These are phyloP conservation scores for Toxotes chatareus DNA, from an alignment of 2,113 vertebrate species.

Conservation along the genomic window DNA sequence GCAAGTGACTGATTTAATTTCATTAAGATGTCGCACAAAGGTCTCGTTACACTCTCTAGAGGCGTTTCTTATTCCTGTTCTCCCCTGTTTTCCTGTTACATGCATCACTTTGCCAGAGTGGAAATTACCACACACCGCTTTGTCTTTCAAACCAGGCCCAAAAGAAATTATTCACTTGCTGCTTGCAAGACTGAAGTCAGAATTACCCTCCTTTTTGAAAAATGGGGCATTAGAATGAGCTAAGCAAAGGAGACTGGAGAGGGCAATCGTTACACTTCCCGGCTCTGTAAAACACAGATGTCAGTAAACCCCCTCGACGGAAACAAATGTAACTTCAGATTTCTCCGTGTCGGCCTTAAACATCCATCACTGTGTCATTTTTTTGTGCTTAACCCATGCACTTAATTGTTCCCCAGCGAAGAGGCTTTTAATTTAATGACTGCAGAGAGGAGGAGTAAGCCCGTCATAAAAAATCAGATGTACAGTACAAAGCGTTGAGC, in stretches of 20 bases:
- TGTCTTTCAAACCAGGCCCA: constrained; percentile 36
- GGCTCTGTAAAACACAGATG: constrained; percentile 56
- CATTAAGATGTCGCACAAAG: neutral
- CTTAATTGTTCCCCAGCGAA: constrained; percentile 40
- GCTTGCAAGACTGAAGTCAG: constrained; percentile 3
- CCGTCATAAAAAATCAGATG: constrained; percentile 35
- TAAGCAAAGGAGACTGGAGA: constrained; percentile 24
- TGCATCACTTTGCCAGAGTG: constrained; percentile 21
- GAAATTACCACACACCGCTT: constrained; percentile 48
- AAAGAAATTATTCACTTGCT: constrained; percentile 50
- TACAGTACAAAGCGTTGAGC: constrained; percentile 3
- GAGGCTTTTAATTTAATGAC: constrained; percentile 39
- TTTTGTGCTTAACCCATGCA: neutral
- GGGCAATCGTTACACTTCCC: constrained; percentile 39
- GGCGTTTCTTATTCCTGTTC: constrained; percentile 3
- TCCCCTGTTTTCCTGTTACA: constrained; percentile 1
- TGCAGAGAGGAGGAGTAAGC: constrained; percentile 22
- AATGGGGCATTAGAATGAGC: constrained; percentile 27
- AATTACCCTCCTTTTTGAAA: constrained; percentile 31
- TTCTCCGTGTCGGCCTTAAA: neutral
- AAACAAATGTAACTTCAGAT: constrained; percentile 41
- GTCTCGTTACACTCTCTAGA: neutral
- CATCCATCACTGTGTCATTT: constrained; percentile 31
- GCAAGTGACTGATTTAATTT: neutral
- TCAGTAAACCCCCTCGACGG: constrained; percentile 31